Evolutionary conservation across 2,113 vertebrate species (phyloP), one percentile per base, ranked within the genome.

Genomic region (Nasalis larvatus): DNA sequence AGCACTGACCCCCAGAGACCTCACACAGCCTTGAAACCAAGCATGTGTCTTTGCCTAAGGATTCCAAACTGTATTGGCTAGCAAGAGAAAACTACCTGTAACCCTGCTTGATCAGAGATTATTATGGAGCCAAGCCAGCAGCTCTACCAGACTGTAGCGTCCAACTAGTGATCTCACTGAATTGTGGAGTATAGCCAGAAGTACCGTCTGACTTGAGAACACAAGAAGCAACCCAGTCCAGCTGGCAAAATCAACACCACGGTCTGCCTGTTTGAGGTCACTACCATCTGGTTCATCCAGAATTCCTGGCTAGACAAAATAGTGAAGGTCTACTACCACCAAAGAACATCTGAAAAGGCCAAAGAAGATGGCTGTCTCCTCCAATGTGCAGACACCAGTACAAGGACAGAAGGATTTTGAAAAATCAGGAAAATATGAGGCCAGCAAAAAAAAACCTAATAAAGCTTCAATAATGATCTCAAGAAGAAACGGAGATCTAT

Each of bases 1-100:
- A 9, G 0, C 58, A 40, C 1, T 13, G 1, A 68, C 5, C 10
- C 21, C 7, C 4, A 45, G 30, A 87, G 10, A 23, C 37, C 7
- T 56, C 47, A n/a, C 5, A 25, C 8, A 49, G 60, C 37, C 52
- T 77, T 18, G 40, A 37, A 60, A 23, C 18, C 14, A 23, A 69
- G 1, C 20, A 16, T 21, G 25, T 18, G 1, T 37, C 2, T 32
- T 13, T 52, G 4, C 40, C 32, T 6, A 80, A 25, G n/a, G 54
- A 85, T 40, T 68, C 2, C 20, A 69, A 69, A 56, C 27, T 54
- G 13, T 35, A 54, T 3, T n/a, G 4, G 6, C 8, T 25, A 52
- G 27, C 2, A 45, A 42, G 1, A 5, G 27, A 76, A 40, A 11
- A 6, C 40, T 35, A 80, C 18, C 8, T 68, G 13, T 4, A 63